Conservation (phyloP, 2,888 invertebrate genomes). For the Cerceris ruficornis region DNA sequence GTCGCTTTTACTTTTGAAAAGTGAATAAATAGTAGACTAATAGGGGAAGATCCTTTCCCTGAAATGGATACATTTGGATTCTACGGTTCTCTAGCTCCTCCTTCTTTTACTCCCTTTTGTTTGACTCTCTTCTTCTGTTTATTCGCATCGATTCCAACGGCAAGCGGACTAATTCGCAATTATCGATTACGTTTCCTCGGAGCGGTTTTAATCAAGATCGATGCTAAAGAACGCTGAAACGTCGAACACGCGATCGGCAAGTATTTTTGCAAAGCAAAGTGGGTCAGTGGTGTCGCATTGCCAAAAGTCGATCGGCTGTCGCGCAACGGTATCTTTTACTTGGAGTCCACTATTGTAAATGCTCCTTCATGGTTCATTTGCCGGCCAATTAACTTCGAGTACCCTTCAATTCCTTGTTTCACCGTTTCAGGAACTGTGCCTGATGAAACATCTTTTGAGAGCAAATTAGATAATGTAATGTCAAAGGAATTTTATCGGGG, state of each 20-base stretch:
- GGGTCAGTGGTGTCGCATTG: constrained; percentile 32
- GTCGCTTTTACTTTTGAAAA: too few species aligned
- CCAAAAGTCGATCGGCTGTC: constrained; percentile 24
- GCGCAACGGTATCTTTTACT: neutral
- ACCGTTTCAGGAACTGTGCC: neutral
- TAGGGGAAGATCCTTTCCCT: neutral
- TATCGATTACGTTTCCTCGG: constrained; percentile 30
- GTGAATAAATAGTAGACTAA: too few species aligned
- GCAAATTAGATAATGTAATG: too few species aligned
- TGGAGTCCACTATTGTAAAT: neutral
- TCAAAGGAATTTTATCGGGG: too few species aligned
- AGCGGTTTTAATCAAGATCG: constrained; percentile 1
- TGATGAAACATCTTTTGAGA: neutral
- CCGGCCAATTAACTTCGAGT: neutral
- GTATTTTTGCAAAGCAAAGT: constrained; percentile 21
- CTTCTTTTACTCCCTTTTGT: neutral
- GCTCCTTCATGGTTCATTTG: neutral
- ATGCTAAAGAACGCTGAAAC: constrained; percentile 18
- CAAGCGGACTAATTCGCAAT: constrained; percentile 29
- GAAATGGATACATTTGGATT: constrained; percentile 28
- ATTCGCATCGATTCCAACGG: neutral
- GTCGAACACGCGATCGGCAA: constrained; percentile 18
- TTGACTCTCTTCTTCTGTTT: neutral
- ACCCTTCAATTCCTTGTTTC: neutral
- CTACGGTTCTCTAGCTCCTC: neutral